phyloP scores from a whole-genome alignment of 1,140 invertebrate genomes.

The Chionoecetes opilio region DNA sequence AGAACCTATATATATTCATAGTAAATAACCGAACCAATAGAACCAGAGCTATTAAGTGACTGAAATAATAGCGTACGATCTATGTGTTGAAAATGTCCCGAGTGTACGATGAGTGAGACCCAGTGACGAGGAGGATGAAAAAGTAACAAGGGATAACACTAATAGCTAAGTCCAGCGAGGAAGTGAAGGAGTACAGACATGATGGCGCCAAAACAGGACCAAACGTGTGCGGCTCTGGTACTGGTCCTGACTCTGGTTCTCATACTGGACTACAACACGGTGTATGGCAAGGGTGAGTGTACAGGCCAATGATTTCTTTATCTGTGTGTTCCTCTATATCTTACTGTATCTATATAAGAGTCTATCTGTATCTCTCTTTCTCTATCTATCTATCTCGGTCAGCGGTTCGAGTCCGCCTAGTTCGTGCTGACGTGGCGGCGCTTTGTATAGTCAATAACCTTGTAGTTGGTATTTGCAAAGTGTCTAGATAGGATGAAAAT shows the following conservation, averaged over 20 bases:
- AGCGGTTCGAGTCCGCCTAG: too few species aligned
- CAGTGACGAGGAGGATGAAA: not conserved
- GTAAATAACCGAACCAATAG: not conserved
- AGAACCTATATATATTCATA: not conserved
- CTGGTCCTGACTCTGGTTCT: not conserved
- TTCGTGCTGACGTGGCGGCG: too few species aligned
- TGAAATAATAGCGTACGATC: not conserved
- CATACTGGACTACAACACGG: not conserved
- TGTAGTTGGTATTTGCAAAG: too few species aligned
- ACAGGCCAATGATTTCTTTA: not conserved
- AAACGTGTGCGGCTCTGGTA: not conserved
- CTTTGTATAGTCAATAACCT: too few species aligned
- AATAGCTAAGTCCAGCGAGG: too few species aligned
- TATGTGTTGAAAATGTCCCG: not conserved
- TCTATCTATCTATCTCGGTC: too few species aligned
- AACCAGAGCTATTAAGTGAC: not conserved
- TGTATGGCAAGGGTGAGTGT: slow-evolving; percentile 39
- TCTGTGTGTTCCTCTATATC: too few species aligned
- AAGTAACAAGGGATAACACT: not conserved
- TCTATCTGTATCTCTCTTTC: too few species aligned
- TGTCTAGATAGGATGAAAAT: too few species aligned
- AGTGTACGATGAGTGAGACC: not conserved
- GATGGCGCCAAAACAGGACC: not conserved
- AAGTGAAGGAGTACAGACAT: not conserved
- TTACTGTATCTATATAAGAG: too few species aligned